Evolutionary conservation across 2,797 vertebrate genomes (phyloP).

Genomic region (Thamnophis elegans): DNA sequence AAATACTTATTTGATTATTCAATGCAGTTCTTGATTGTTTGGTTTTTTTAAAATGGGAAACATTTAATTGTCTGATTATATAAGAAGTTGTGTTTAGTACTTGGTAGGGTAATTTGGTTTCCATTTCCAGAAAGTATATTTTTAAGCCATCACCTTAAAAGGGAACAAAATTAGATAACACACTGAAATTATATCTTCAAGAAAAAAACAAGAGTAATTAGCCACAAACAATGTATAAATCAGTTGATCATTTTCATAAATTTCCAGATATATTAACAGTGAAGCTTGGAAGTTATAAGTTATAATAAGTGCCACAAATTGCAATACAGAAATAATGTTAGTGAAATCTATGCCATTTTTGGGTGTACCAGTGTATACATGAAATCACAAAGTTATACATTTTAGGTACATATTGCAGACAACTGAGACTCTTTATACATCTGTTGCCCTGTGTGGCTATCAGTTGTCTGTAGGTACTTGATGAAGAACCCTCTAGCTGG

Average conservation of each 20-base stretch:
- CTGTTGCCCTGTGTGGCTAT: neutral
- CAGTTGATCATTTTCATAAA: neutral
- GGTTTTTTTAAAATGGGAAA: neutral
- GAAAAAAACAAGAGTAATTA: neutral
- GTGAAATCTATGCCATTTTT: neutral
- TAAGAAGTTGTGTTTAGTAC: neutral
- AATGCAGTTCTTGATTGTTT: neutral
- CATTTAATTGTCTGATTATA: neutral
- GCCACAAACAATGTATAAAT: neutral
- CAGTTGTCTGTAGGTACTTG: neutral
- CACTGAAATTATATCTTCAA: neutral
- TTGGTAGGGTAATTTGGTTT: neutral
- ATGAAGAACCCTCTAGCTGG: neutral
- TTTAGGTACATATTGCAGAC: neutral
- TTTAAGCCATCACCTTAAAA: neutral
- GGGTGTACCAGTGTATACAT: neutral
- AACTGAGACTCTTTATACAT: neutral
- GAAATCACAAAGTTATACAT: neutral
- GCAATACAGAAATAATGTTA: neutral
- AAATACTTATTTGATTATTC: neutral
- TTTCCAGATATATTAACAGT: neutral
- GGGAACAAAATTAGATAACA: neutral
- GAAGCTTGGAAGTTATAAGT: neutral
- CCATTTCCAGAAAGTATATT: neutral
- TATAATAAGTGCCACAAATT: neutral